Base-by-base conservation (phyloP, 2,113 vertebrate species). In the Mus pahari region DNA sequence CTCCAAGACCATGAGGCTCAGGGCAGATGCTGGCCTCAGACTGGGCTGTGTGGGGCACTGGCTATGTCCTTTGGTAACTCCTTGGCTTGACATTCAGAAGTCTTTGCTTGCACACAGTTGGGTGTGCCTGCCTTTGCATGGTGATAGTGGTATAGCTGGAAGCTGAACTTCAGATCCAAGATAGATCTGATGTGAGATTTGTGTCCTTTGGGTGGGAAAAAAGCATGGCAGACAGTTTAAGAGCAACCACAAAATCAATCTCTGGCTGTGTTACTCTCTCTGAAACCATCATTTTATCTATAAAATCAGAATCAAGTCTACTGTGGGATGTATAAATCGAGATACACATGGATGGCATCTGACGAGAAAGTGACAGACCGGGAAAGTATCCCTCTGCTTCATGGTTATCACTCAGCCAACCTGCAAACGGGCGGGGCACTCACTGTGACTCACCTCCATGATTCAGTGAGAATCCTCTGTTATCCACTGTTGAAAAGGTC, bases 1-100 rank as follows among this genome's bases (percentile, higher is more conserved):
- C 36, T 3, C 13, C 0, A 3, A 1, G 0, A 9, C 22, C 4
- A 1, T 8, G 5, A 82, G 50, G 5, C 1, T 5, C 10, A 0
- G 73, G 36, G 26, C 55, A 33, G 45, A 71, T 53, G 16, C 13
- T 73, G 60, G 5, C 10, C 14, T 39, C 8, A 1, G 64, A 19
- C 71, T 81, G 64, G 48, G 55, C 33, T 39, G 62, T 13, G 48
- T 4, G 5, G 11, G 5, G 42, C 4, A 17, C 7, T 16, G 5
- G n/a, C 62, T 53, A 8, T 7, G 8, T 17, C 11, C 11, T 13
- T 19, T 26, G n/a, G 74, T 1, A 0, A 9, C 3, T 86, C 50
- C 26, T 26, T 1, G 5, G 36, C 10, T 0, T 16, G 26, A 22
- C 19, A 7, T 0, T 33, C 42, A 7, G 26, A n/a, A 60, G 53